A percentile compares a stretch with the other conserved stretches of the same genome.
These are phyloP conservation scores for Drosophila melanocephala DNA, from an alignment of 2,888 invertebrate genomes.

Conservation along the genomic window DNA sequence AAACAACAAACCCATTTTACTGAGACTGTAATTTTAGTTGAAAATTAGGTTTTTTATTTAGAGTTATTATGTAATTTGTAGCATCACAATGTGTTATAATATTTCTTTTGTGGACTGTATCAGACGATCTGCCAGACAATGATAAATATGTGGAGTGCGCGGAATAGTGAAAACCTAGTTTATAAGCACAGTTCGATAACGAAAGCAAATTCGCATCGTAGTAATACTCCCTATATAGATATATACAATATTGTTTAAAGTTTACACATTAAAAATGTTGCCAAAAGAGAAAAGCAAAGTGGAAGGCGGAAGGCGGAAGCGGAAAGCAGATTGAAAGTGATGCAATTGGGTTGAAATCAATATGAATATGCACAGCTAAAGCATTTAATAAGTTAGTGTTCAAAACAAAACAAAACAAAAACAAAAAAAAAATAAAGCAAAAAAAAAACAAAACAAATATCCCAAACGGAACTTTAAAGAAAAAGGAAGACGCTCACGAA, in stretches of 20 bases:
- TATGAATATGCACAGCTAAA: constrained; percentile 55
- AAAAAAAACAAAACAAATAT: constrained; percentile 32
- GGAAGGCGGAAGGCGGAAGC: not conserved
- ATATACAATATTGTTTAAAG: constrained; percentile 44
- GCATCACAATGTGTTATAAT: constrained; percentile 59
- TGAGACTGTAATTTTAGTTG: constrained; percentile 79
- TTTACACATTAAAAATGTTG: constrained; percentile 72
- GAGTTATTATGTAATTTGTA: constrained; percentile 64
- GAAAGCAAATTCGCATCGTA: constrained; percentile 21
- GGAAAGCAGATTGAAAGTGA: constrained; percentile 13
- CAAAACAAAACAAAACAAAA: constrained; percentile 21
- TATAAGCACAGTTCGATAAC: constrained; percentile 57
- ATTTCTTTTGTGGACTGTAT: constrained; percentile 48
- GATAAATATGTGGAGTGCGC: constrained; percentile 16
- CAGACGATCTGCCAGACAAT: constrained; percentile 54
- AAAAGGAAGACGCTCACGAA: constrained; percentile 15
- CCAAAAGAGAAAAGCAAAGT: constrained; percentile 54
- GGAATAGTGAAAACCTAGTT: constrained; percentile 50
- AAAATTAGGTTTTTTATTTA: constrained; percentile 59
- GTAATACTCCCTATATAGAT: constrained; percentile 16
- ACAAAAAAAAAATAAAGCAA: constrained; percentile 5
- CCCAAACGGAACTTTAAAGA: constrained; percentile 21
- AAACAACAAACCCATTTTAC: constrained; percentile 51
- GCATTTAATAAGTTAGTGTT: constrained; percentile 70
- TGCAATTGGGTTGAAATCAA: constrained; percentile 34